phyloP scores from a whole-genome alignment of 2,113 vertebrate species.

The Antechinus stuartii region DNA sequence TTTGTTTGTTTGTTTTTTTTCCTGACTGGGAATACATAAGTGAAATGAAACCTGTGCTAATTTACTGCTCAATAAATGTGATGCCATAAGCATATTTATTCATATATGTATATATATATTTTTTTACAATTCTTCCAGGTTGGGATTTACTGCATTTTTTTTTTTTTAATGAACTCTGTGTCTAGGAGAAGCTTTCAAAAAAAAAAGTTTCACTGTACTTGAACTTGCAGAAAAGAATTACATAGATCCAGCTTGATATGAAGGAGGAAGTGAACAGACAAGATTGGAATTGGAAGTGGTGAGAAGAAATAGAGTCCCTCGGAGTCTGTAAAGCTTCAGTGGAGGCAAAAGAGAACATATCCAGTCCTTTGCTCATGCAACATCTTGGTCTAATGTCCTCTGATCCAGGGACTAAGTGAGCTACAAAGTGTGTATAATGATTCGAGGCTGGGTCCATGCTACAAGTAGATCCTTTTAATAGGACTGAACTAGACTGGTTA shows the following conservation, averaged over 20 bases:
- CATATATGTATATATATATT: constrained; percentile 78
- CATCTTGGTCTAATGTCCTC: constrained; percentile 89
- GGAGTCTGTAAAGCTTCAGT: constrained; percentile 87
- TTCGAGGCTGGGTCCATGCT: constrained; percentile 88
- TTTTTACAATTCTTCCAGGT: constrained; percentile 88
- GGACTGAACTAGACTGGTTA: constrained; percentile 94
- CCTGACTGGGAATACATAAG: constrained; percentile 88
- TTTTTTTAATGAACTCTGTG: constrained; percentile 82
- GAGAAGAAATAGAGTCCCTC: constrained; percentile 84
- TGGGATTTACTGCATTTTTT: constrained; percentile 84
- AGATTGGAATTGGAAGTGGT: constrained; percentile 85
- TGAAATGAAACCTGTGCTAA: constrained; percentile 92
- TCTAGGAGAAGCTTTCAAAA: constrained; percentile 84
- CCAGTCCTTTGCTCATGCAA: constrained; percentile 94
- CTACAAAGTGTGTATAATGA: constrained; percentile 89
- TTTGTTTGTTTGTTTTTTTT: constrained; percentile 78
- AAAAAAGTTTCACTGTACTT: constrained; percentile 85
- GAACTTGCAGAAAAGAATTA: constrained; percentile 87
- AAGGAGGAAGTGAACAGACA: constrained; percentile 87
- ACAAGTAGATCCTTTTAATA: constrained; percentile 91
- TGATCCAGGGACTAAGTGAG: constrained; percentile 88
- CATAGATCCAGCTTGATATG: constrained; percentile 85
- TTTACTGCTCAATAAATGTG: constrained; percentile 92
- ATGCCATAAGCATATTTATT: constrained; percentile 89
- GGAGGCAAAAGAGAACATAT: constrained; percentile 87